Evolutionary conservation across 92 coral and sea anemone genomes (phyloP).

Genomic region (Montipora capitata): DNA sequence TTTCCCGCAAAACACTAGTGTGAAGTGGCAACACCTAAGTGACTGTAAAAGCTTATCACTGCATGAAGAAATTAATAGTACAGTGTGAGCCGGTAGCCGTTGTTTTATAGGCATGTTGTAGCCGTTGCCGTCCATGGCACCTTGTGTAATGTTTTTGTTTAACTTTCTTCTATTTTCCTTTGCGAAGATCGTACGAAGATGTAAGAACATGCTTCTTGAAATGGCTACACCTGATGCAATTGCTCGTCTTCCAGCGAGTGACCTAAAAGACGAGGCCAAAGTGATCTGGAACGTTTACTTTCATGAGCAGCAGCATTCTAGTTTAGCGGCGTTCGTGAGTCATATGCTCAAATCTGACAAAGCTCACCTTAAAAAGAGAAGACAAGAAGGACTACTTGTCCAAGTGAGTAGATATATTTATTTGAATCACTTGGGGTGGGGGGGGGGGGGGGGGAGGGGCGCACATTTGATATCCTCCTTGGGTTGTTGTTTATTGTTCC

Average conservation of each 20-base stretch:
- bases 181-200: slow-evolving; percentile 61
- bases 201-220: slow-evolving; percentile 73
- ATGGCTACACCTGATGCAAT: slow-evolving; percentile 93
- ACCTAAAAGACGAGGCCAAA: slow-evolving; percentile 59
- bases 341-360: slow-evolving; percentile 37
- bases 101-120: no score
- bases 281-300: slow-evolving; percentile 71
- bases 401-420: slow-evolving; percentile 44
- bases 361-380: slow-evolving; percentile 14
- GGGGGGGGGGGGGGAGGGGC: no score
- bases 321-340: slow-evolving; percentile 67
- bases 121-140: not conserved
- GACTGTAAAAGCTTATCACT: not conserved
- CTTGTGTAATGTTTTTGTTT: not conserved
- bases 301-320: slow-evolving; percentile 80
- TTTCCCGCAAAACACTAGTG: not conserved
- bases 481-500: no score
- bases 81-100: no score
- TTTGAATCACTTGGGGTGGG: no score
- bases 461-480: no score
- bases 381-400: slow-evolving; percentile 64
- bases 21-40: not conserved
- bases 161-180: not conserved
- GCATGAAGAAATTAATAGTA: not conserved
- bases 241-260: slow-evolving; percentile 77